These are phyloP conservation scores for Stenurella melanura DNA, from an alignment of 2,888 invertebrate genomes.

Conservation along the genomic window DNA sequence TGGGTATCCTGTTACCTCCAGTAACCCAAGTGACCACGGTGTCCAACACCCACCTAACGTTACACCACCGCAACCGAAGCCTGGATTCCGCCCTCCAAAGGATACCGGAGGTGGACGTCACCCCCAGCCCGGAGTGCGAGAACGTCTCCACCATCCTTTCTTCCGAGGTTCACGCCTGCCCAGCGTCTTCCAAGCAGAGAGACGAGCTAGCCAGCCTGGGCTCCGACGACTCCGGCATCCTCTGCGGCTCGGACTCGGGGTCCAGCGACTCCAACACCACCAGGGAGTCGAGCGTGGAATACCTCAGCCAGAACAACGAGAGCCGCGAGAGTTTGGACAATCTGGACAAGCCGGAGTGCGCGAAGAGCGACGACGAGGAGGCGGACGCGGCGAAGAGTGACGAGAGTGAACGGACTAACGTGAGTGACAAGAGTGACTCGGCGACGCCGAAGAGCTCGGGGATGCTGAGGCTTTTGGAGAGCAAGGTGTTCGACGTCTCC, in stretches of 20 bases:
- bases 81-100: conserved; percentile 92
- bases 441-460: conserved; percentile 74
- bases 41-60: conserved; percentile 75
- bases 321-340: conserved; percentile 84
- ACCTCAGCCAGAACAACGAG: conserved; percentile 72
- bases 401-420: conserved; percentile 69
- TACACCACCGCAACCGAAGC: conserved; percentile 92
- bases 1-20: conserved; percentile 80
- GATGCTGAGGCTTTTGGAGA: conserved; percentile 94
- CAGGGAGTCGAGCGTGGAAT: conserved; percentile 75
- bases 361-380: conserved; percentile 33
- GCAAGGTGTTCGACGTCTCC: conserved; percentile 97
- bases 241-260: conserved; percentile 78
- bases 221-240: conserved; percentile 88
- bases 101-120: conserved; percentile 89
- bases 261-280: conserved; percentile 72
- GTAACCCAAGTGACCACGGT: conserved; percentile 76
- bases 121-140: conserved; percentile 79
- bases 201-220: conserved; percentile 80
- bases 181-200: conserved; percentile 72
- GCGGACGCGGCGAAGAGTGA: conserved; percentile 65
- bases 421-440: conserved; percentile 57
- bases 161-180: conserved; percentile 65
- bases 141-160: conserved; percentile 72
- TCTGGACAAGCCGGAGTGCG: conserved; percentile 47